Base-by-base conservation (phyloP, 2,797 vertebrate genomes). In the Spinus olivaceus region DNA sequence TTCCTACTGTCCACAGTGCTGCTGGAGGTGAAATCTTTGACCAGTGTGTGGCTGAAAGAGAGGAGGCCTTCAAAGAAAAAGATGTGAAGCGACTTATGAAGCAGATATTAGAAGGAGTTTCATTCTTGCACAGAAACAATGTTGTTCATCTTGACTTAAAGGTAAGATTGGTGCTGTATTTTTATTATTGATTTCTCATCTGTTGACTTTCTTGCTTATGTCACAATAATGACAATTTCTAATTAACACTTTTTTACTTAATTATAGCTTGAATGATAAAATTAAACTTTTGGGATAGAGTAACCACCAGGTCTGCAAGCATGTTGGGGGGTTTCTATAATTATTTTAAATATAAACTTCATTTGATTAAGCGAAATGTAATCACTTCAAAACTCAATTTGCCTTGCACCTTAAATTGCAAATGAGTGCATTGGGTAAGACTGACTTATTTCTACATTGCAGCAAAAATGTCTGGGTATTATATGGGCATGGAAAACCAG, bases 21-120 rank as follows among this genome's bases (percentile, higher is more conserved):
- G 99, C 99, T 20, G 99, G 99, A 83, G 99, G 99, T 23, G 99
- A 99, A 96, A 99, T 99, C 91, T 99, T 99, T 95, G 98, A 99
- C 95, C 99, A 99, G 88, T 99, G 99, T 86, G 98, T 99, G 87
- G 98, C 98, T 25, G 98, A 99, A 42, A 96, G 98, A 83, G 98
- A 99, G 18, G 98, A 99, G 76, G 98, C 98, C 63, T 99, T 99
- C 95, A 98, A 97, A 53, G 98, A 99, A 94, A 98, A 98, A 54
- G 98, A 99, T 18, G 99, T 99, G 85, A 99, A 98, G 95, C 97
- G 98, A 90, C 98, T 99, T 37, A 98, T 99, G 98, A 98, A 98
- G 82, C 99, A 99, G 96, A 99, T 99, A 91, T 97, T 99, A 42
- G 98, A 99, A 97, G 99, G 99, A 27, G 98, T 99, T 73, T 92